Percentiles rank a stretch among this genome's conserved stretches.
Conservation (phyloP, 1,140 invertebrate species). For the Drosophila hydei region DNA sequence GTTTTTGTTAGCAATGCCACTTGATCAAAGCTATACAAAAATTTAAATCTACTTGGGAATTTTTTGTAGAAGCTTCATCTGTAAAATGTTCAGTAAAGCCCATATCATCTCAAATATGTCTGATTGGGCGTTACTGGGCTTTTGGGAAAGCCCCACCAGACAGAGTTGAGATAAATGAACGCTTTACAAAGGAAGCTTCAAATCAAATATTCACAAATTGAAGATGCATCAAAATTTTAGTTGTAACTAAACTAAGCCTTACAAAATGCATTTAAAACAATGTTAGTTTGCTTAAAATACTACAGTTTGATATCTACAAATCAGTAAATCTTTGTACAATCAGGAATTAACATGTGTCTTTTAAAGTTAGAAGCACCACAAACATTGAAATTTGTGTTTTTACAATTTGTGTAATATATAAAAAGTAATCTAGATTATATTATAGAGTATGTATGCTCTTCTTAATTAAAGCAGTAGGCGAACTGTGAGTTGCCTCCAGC, state of each 20-base stretch:
- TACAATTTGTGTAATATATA: conserved; percentile 21
- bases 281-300: conserved; percentile 47
- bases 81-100: conserved; percentile 55
- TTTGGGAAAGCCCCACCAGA: conserved; percentile 55
- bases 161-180: conserved; percentile 34
- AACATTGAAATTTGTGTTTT: conserved; percentile 34
- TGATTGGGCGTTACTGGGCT: conserved; percentile 53
- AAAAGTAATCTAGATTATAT: background rate
- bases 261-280: conserved; percentile 49
- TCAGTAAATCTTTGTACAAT: conserved; percentile 75
- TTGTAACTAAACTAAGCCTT: conserved; percentile 23
- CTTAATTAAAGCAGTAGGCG: conserved; percentile 72
- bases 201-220: background rate
- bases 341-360: conserved; percentile 62
- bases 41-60: conserved; percentile 7
- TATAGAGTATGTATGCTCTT: background rate
- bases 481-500: conserved; percentile 65
- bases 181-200: conserved; percentile 43
- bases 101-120: conserved; percentile 39
- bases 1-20: conserved; percentile 65
- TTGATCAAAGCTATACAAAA: conserved; percentile 22
- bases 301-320: conserved; percentile 67
- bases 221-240: conserved; percentile 37
- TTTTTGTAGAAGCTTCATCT: conserved; percentile 37
- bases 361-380: conserved; percentile 40